Evolutionary conservation across 2,113 vertebrate species (phyloP).

Genomic region (Pterocles burchelli): DNA sequence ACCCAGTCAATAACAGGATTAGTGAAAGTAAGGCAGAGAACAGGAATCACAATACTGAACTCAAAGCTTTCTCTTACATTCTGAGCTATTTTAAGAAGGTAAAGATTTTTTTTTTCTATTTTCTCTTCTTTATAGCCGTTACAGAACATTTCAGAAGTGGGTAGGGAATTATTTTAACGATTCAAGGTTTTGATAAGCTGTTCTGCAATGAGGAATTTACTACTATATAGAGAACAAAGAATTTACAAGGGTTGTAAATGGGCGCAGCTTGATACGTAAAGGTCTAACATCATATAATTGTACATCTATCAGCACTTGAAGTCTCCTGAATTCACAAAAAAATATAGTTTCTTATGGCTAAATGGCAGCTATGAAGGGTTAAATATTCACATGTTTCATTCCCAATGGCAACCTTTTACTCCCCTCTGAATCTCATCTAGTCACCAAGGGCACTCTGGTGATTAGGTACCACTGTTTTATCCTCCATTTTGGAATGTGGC

Average conservation of each 20-base stretch:
- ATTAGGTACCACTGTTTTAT: neutral
- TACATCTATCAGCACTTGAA: neutral
- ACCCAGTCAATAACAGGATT: neutral
- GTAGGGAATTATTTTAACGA: neutral
- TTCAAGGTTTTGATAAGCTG: neutral
- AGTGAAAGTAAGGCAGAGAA: neutral
- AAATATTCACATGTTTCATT: neutral
- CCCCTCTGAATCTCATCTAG: neutral
- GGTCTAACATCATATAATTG: neutral
- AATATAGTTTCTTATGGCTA: neutral
- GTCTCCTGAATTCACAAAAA: neutral
- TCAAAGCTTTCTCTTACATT: neutral
- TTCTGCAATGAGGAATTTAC: neutral
- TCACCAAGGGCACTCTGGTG: neutral
- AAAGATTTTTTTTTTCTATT: neutral
- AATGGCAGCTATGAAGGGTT: neutral
- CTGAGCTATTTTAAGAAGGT: conserved; percentile 7
- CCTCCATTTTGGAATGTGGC: neutral
- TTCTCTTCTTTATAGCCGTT: neutral
- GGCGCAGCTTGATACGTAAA: neutral
- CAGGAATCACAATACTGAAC: neutral
- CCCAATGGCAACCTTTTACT: neutral
- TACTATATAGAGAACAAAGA: neutral
- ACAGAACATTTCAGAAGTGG: neutral
- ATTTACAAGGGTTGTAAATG: neutral